A percentile compares a stretch with the other conserved stretches of the same genome.
These are phyloP conservation scores for Drosophila melanosoma DNA, from an alignment of 2,888 invertebrate genomes.

Conservation along the genomic window DNA sequence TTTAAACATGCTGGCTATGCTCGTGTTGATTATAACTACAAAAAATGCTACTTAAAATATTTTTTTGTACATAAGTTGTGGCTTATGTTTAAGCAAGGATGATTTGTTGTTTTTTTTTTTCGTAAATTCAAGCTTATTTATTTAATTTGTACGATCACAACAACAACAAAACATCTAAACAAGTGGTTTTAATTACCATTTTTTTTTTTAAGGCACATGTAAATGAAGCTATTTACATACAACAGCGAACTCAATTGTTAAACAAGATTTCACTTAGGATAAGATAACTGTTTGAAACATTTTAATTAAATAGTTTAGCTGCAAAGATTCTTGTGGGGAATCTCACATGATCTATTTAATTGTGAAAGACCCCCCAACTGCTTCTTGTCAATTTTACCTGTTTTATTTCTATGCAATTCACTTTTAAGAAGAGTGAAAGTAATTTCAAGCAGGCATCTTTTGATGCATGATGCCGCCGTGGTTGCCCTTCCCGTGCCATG, in stretches of 20 bases:
- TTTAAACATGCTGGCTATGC: constrained; percentile 30
- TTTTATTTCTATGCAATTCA: constrained; percentile 7
- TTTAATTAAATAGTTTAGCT: constrained; percentile 5
- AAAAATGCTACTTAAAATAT: constrained; percentile 7
- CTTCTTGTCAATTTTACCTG: constrained; percentile 8
- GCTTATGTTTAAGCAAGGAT: constrained; percentile 22
- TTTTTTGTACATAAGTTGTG: constrained; percentile 20
- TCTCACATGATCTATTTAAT: not conserved
- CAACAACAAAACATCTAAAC: not conserved
- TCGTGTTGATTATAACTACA: constrained; percentile 34
- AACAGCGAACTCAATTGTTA: constrained; percentile 3
- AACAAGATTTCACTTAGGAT: constrained; percentile 3
- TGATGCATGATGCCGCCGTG: constrained; percentile 28
- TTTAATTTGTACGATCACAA: constrained; percentile 4
- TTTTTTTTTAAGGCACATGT: not conserved
- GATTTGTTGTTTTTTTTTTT: constrained; percentile 4
- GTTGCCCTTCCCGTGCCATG: not conserved
- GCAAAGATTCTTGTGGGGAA: not conserved
- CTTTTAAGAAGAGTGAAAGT: constrained; percentile 32
- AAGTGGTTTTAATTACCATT: constrained; percentile 3
- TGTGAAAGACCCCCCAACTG: not conserved
- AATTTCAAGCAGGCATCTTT: constrained; percentile 31
- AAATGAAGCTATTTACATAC: constrained; percentile 13
- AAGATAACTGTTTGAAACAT: not conserved
- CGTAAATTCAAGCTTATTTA: not conserved